These are phyloP conservation scores for Elymnias hypermnestra DNA, from an alignment of 1,140 invertebrate species.

Conservation along the genomic window DNA sequence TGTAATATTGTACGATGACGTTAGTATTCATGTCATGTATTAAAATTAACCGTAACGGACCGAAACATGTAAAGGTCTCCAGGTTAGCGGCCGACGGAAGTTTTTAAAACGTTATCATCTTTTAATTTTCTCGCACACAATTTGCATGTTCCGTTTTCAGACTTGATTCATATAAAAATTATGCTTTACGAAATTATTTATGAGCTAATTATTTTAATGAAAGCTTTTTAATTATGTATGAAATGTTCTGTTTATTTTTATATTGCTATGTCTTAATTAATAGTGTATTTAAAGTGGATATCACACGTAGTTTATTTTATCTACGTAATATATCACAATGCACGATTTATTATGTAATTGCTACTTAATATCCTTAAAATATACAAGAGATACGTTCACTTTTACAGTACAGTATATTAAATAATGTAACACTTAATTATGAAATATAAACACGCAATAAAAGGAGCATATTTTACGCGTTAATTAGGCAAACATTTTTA, in stretches of 20 bases:
- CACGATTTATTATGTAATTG: too few relatives aligned
- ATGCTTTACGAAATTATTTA: constrained; percentile 61
- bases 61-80: constrained; percentile 36
- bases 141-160: constrained; percentile 67
- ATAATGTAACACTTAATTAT: too few relatives aligned
- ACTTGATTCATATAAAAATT: constrained; percentile 64
- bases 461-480: too few relatives aligned
- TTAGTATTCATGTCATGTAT: too few relatives aligned
- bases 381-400: too few relatives aligned
- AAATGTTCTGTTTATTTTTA: constrained; percentile 31
- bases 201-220: constrained; percentile 42
- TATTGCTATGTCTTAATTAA: background rate
- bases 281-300: background rate
- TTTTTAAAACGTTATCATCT: constrained; percentile 63
- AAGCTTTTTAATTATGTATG: constrained; percentile 47
- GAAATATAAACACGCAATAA: too few relatives aligned
- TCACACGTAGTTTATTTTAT: too few relatives aligned
- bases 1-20: too few relatives aligned
- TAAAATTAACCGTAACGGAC: constrained; percentile 16
- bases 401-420: too few relatives aligned
- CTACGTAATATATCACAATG: too few relatives aligned
- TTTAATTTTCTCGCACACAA: constrained; percentile 65
- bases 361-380: too few relatives aligned
- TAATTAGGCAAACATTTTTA: too few relatives aligned
- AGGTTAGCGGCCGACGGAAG: constrained; percentile 25